Evolutionary conservation across 1,140 invertebrate species (phyloP).

Genomic region (Diuraphis noxia): DNA sequence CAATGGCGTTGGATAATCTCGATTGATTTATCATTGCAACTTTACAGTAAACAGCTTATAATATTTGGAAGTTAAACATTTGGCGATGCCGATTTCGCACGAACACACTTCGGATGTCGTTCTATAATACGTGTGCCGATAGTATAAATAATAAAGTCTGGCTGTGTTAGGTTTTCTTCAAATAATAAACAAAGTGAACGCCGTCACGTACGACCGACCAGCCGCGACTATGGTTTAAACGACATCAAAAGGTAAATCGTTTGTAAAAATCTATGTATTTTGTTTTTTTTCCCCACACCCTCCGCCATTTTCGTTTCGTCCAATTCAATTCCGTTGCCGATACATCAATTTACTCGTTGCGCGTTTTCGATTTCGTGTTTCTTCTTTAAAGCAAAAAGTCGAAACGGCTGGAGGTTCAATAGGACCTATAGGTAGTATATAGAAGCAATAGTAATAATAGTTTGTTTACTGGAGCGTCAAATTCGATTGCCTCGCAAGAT

Average conservation of each 20-base stretch:
- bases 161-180: not conserved
- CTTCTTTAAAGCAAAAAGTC: constrained; percentile 13
- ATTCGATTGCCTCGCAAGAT: constrained; percentile 26
- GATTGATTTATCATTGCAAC: not conserved
- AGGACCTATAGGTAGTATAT: not conserved
- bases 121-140: not conserved
- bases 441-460: not conserved
- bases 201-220: not conserved
- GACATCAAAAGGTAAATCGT: constrained; percentile 26
- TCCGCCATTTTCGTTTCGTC: not conserved
- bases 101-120: not conserved
- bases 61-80: not conserved
- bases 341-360: constrained; percentile 21
- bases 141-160: not conserved
- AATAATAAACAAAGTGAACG: not conserved
- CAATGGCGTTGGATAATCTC: not conserved
- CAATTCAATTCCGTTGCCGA: not conserved
- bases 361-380: constrained; percentile 28
- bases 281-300: not conserved
- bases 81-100: not conserved
- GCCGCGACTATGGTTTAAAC: not conserved
- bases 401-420: not conserved
- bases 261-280: constrained; percentile 9
- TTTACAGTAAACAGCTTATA: not conserved
- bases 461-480: constrained; percentile 26